These are phyloP conservation scores for Spodoptera littoralis DNA, from an alignment of 2,888 invertebrate species.

Conservation along the genomic window DNA sequence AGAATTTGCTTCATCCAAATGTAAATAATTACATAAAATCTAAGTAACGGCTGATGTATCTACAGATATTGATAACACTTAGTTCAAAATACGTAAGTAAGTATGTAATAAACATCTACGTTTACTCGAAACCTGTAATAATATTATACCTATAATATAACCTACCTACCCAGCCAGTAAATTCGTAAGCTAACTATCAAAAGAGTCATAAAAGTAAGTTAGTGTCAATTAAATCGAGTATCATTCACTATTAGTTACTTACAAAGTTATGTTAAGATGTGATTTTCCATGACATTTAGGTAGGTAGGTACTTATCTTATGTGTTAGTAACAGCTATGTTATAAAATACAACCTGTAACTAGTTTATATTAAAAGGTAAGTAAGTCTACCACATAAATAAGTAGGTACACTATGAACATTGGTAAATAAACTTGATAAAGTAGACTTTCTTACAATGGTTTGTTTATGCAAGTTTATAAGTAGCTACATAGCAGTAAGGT, in stretches of 20 bases:
- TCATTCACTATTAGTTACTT: slow-evolving; percentile 3
- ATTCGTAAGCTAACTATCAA: background rate
- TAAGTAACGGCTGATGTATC: too few species aligned
- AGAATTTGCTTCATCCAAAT: background rate
- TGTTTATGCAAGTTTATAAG: slow-evolving; percentile 18
- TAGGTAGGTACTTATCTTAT: slow-evolving; percentile 14
- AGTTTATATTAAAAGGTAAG: slow-evolving; percentile 18
- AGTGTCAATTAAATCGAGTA: slow-evolving; percentile 20
- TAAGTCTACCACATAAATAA: background rate
- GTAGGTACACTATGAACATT: slow-evolving; percentile 9
- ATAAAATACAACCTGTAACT: background rate
- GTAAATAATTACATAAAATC: background rate
- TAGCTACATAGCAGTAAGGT: slow-evolving; percentile 6
- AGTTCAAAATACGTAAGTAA: too few species aligned
- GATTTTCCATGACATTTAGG: slow-evolving; percentile 30
- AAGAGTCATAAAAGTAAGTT: background rate
- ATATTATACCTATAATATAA: too few species aligned
- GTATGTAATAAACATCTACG: too few species aligned
- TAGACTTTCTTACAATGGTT: slow-evolving; percentile 14
- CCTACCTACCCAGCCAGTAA: too few species aligned
- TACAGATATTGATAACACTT: too few species aligned
- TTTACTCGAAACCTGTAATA: too few species aligned
- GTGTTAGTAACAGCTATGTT: background rate
- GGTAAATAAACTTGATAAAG: slow-evolving; percentile 25
- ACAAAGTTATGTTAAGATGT: slow-evolving; percentile 3